Evolutionary conservation across 2,113 vertebrate genomes (phyloP), one percentile per base, ranked within the genome.

Genomic region (Spea bombifrons): DNA sequence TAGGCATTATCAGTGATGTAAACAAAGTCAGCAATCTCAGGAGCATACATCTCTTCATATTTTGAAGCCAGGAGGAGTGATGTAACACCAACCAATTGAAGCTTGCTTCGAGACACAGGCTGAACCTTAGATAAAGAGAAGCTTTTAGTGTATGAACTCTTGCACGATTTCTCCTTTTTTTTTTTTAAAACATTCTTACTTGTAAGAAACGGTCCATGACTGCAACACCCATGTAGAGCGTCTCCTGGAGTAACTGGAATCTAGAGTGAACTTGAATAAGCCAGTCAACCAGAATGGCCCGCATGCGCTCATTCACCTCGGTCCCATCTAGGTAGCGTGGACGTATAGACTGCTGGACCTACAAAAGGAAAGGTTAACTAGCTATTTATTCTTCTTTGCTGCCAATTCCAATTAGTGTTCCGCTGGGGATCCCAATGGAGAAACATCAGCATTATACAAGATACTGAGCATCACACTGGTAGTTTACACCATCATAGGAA

Each of bases 1-100:
- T 95, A 98, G 2, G 96, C 91, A 8, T 94, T 91, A 83, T 99
- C 96, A 0, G 97, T 98, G 83, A 98, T 95, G 82, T 97, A 98
- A 82, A 95, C 94, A 4, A 98, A 97, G 88, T 97, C 96, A 9
- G 89, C 90, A 0, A 98, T 82, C 75, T 94, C 91, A 0, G 96
- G 96, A 8, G 88, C 87, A 15, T 91, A 88, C 86, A 96, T 96
- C 87, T 99, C 97, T 86, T 99, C 97, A 0, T 98, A 99, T 73
- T 99, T 99, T 66, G 95, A 95, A 64, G 96, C 97, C 80, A 99
- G 6, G 66, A 98, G 86, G 90, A 98, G 87, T 0, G 97, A 92
- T 0, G 96, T 96, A 7, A 99, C 93, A 0, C 97, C 97, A 0
- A 93, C 96, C 9, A 99, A 86, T 78, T 98, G 97, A 83, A 98